Evolutionary conservation across 2,888 invertebrate species (phyloP).

Genomic region (Halocaridina rubra): DNA sequence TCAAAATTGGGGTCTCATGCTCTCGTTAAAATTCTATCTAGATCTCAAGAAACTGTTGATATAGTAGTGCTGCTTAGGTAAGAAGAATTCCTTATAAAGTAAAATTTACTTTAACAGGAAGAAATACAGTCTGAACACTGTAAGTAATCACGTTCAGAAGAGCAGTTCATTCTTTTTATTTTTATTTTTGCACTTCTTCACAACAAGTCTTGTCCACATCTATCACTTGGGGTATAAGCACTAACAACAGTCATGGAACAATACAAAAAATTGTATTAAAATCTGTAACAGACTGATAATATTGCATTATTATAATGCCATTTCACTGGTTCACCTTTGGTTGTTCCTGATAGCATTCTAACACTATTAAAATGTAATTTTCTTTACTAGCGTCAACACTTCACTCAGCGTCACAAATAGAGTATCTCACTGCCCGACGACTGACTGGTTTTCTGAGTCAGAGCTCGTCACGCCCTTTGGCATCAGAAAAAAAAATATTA

Average conservation of each 20-base stretch:
- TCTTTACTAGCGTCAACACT: not conserved
- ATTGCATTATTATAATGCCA: not conserved
- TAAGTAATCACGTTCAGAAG: too few species aligned
- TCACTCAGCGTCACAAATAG: not conserved
- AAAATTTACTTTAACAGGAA: not conserved
- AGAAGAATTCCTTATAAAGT: not conserved
- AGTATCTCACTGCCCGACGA: not conserved
- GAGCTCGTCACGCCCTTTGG: too few species aligned
- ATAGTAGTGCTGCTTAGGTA: not conserved
- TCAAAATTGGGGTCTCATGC: not conserved
- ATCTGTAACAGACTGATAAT: not conserved
- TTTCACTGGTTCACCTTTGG: constrained; percentile 35
- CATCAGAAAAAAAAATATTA: too few species aligned
- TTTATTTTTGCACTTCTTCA: not conserved
- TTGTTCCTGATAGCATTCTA: constrained; percentile 11
- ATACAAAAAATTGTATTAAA: not conserved
- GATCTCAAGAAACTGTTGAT: not conserved
- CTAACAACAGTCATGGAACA: not conserved
- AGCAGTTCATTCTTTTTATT: too few species aligned
- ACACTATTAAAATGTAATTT: too few species aligned
- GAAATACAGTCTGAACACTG: not conserved
- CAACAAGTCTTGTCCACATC: not conserved
- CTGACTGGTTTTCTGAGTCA: not conserved
- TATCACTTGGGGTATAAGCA: not conserved
- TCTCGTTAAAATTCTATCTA: not conserved